Conservation (phyloP, 1,140 invertebrate species). For the Sitodiplosis mosellana region DNA sequence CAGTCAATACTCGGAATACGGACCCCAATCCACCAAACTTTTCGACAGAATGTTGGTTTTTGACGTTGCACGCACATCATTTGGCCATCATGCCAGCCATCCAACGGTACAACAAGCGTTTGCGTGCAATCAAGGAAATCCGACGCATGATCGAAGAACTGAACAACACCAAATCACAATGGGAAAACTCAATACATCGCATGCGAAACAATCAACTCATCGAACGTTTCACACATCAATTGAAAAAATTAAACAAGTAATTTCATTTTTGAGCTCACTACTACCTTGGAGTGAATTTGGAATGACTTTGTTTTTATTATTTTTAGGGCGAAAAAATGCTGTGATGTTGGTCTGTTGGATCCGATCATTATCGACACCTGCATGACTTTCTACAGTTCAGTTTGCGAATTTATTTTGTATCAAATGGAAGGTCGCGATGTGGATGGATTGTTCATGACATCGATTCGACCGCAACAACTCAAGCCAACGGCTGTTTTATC, state of each 20-base stretch:
- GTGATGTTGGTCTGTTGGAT: conserved; percentile 73
- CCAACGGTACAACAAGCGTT: conserved; percentile 67
- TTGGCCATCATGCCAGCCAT: conserved; percentile 73
- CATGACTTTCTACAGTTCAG: conserved; percentile 70
- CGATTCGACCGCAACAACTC: conserved; percentile 32
- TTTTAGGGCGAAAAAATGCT: conserved; percentile 62
- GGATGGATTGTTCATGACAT: conserved; percentile 22
- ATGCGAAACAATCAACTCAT: conserved; percentile 65
- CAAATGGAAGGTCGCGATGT: conserved; percentile 33
- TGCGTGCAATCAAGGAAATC: conserved; percentile 69
- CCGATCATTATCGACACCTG: conserved; percentile 56
- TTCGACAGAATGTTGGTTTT: conserved; percentile 90
- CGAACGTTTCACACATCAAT: conserved; percentile 69
- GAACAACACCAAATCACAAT: conserved; percentile 58
- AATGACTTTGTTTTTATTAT: too few relatives aligned
- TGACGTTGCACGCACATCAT: conserved; percentile 86
- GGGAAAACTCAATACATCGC: conserved; percentile 51
- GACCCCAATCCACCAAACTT: conserved; percentile 55
- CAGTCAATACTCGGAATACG: not conserved
- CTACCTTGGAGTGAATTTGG: too few relatives aligned
- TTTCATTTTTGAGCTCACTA: too few relatives aligned
- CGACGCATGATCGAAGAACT: conserved; percentile 81
- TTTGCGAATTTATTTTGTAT: conserved; percentile 56
- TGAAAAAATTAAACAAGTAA: conserved; percentile 43
- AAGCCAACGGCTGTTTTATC: conserved; percentile 57